phyloP scores from a whole-genome alignment of 2,797 vertebrate species.

The Rhadinocentrus ornatus region DNA sequence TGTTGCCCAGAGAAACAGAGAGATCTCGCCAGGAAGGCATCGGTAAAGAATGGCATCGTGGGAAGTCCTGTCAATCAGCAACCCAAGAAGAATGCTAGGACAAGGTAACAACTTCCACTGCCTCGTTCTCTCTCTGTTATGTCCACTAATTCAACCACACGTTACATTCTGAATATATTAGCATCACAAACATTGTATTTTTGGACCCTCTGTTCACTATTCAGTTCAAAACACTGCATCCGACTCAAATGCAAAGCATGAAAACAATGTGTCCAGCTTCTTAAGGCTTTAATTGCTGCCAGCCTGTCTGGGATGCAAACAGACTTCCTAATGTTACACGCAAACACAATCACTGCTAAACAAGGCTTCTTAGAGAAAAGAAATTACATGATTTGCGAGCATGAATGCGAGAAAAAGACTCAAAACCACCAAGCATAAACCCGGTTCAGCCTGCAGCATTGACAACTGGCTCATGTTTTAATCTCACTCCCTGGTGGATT shows the following conservation, averaged over 20 bases:
- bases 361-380: slow-evolving; percentile 14
- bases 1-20: slow-evolving; percentile 94
- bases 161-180: slow-evolving; percentile 39
- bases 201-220: slow-evolving; percentile 1
- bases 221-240: slow-evolving; percentile 15
- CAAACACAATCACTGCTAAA: slow-evolving; percentile 12
- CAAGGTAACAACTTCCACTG: slow-evolving; percentile 84
- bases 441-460: slow-evolving; percentile 37
- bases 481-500: slow-evolving; percentile 72
- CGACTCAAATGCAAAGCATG: slow-evolving; percentile 37
- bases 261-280: neutral
- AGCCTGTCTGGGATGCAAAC: slow-evolving; percentile 11
- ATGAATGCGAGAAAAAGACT: slow-evolving; percentile 34
- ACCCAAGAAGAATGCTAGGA: slow-evolving; percentile 97
- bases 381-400: slow-evolving; percentile 17
- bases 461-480: slow-evolving; percentile 67
- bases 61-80: slow-evolving; percentile 98
- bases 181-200: slow-evolving; percentile 29
- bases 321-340: slow-evolving; percentile 40
- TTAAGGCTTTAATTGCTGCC: slow-evolving; percentile 28
- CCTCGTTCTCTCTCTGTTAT: slow-evolving; percentile 18
- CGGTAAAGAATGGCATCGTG: slow-evolving; percentile 94
- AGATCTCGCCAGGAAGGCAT: slow-evolving; percentile 95
- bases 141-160: slow-evolving; percentile 13
- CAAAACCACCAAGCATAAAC: slow-evolving; percentile 38